Evolutionary conservation across 2,888 invertebrate species (phyloP).

Genomic region (Brachypterus glaber): DNA sequence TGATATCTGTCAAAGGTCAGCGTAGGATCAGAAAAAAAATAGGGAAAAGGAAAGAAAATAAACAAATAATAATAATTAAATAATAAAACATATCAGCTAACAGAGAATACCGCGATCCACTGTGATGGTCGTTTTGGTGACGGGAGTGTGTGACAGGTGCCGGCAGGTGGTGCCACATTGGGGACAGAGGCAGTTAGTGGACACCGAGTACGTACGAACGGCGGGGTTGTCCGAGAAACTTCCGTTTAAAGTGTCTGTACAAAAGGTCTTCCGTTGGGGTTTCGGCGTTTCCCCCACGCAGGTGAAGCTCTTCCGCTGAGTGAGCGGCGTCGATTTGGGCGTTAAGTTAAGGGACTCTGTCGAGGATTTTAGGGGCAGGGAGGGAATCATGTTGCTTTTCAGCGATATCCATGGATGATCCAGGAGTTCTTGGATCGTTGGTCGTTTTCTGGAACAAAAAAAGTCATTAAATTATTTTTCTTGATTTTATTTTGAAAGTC

Average conservation of each 20-base stretch:
- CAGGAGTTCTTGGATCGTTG: slow-evolving; percentile 80
- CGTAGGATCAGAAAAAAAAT: neutral
- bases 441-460: slow-evolving; percentile 62
- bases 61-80: neutral
- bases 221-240: slow-evolving; percentile 29
- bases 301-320: slow-evolving; percentile 34
- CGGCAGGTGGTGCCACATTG: slow-evolving; percentile 42
- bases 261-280: slow-evolving; percentile 28
- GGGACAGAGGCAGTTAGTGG: slow-evolving; percentile 39
- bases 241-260: slow-evolving; percentile 31
- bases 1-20: neutral
- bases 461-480: too few relatives aligned
- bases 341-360: slow-evolving; percentile 13
- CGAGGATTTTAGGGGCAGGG: slow-evolving; percentile 22
- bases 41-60: neutral
- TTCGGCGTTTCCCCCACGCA: slow-evolving; percentile 26
- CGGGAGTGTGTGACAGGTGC: slow-evolving; percentile 38
- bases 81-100: slow-evolving; percentile 29
- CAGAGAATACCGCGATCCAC: slow-evolving; percentile 44
- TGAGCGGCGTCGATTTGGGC: slow-evolving; percentile 15
- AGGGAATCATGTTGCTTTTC: slow-evolving; percentile 31
- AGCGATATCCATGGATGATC: slow-evolving; percentile 76
- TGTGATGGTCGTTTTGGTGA: slow-evolving; percentile 39
- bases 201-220: slow-evolving; percentile 36
- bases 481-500: too few relatives aligned